These are phyloP conservation scores for Cryptophagus acutangulus DNA, from an alignment of 2,888 invertebrate species.

Conservation along the genomic window DNA sequence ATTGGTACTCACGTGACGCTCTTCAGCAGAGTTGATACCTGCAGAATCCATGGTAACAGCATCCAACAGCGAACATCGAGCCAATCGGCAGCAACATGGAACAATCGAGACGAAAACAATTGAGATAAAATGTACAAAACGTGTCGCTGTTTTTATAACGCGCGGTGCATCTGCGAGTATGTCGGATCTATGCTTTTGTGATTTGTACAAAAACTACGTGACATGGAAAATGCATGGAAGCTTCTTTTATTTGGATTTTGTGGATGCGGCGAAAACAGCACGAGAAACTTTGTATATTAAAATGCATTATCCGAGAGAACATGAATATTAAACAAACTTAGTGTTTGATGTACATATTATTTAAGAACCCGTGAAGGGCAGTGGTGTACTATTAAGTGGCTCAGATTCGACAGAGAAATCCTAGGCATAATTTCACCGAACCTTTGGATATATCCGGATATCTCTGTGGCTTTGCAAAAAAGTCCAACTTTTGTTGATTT, in stretches of 20 bases:
- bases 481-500: no score
- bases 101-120: conserved; percentile 50
- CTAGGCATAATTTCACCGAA: no score
- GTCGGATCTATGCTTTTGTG: conserved; percentile 41
- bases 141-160: conserved; percentile 38
- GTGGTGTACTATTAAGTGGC: no score
- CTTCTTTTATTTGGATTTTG: conserved; percentile 6
- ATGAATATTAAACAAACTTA: conserved; percentile 28
- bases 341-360: conserved; percentile 21
- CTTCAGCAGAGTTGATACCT: conserved; percentile 61
- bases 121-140: conserved; percentile 46
- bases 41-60: conserved; percentile 42
- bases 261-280: conserved; percentile 15
- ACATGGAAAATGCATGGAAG: conserved; percentile 37
- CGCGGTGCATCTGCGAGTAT: conserved; percentile 35
- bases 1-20: conserved; percentile 60
- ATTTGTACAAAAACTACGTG: conserved; percentile 40
- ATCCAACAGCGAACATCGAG: conserved; percentile 34
- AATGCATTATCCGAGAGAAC: conserved; percentile 25
- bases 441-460: no score
- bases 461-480: no score
- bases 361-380: no score
- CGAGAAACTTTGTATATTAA: conserved; percentile 29
- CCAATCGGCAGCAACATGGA: conserved; percentile 49
- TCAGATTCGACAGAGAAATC: no score